phyloP scores from a whole-genome alignment of 2,113 vertebrate genomes.

The Microcebus murinus region DNA sequence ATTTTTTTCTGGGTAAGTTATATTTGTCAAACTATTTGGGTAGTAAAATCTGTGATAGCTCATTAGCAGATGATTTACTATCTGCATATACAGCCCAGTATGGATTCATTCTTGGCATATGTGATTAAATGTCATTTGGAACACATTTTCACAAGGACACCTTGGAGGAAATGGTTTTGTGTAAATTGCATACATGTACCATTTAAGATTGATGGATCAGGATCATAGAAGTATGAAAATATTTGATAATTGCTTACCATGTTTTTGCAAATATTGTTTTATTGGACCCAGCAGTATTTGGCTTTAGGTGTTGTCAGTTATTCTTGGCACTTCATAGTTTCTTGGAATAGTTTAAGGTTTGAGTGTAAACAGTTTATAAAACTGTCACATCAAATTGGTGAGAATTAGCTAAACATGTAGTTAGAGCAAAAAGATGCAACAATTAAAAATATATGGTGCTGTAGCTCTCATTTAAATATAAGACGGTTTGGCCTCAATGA shows the following conservation, averaged over 20 bases:
- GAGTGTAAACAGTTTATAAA: constrained; percentile 60
- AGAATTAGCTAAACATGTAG: constrained; percentile 64
- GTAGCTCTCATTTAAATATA: neutral
- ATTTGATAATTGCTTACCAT: constrained; percentile 24
- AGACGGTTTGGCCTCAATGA: neutral
- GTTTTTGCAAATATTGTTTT: constrained; percentile 44
- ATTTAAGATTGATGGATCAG: neutral
- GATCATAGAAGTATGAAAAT: neutral
- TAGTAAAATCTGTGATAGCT: neutral
- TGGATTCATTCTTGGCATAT: constrained; percentile 36
- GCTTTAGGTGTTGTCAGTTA: constrained; percentile 14
- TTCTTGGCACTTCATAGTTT: constrained; percentile 55
- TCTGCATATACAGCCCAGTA: neutral
- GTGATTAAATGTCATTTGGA: constrained; percentile 54
- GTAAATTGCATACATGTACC: neutral
- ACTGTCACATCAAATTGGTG: constrained; percentile 58
- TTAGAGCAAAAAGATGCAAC: constrained; percentile 36
- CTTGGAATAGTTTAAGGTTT: constrained; percentile 56
- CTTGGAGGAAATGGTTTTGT: constrained; percentile 30
- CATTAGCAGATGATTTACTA: constrained; percentile 55
- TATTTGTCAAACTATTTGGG: constrained; percentile 49
- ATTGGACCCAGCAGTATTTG: constrained; percentile 3
- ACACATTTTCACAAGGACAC: constrained; percentile 31
- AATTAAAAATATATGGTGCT: neutral
- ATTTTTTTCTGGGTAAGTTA: neutral